Evolutionary conservation across 2,113 vertebrate genomes (phyloP), one percentile per base, ranked within the genome.

Genomic region (Nothobranchius kuhntae): DNA sequence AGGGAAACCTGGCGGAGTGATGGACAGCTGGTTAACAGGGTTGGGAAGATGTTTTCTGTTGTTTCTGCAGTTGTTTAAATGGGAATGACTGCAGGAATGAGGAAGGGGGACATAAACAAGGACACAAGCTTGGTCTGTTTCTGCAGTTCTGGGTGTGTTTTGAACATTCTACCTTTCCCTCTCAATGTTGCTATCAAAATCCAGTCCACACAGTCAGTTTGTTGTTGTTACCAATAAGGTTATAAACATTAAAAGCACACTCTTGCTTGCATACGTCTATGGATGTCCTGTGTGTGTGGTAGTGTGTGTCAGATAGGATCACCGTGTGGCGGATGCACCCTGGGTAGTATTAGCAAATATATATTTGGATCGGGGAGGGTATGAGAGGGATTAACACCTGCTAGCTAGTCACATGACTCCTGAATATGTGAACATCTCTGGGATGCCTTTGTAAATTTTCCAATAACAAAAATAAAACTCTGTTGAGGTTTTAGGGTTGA

Each of bases 311-410:
- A 74, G 53, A 73, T 62, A 55, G 62, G 61, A 74, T 59, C 68
- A 38, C 40, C 81, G 62, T 71, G 60, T 78, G 80, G 78, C 78
- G 13, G 42, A 66, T 72, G 73, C 53, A 75, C 73, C 73, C 74
- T 15, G 56, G 61, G 40, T 48, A 73, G 80, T 61, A 85, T 89
- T 88, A 87, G 62, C 84, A 87, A 75, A 77, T 89, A 68, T 90
- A 91, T 88, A 91, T 90, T 88, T 89, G 87, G 89, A 86, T 54
- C 83, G 53, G 61, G 71, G 75, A 78, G 47, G 63, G 86, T 79
- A 74, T 88, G 81, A 84, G 71, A 56, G 56, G 83, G 90, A 87
- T 91, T 89, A 89, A 73, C 91, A 72, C 86, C 80, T 81, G 61
- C 68, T 30, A 59, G 53, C 52, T 4, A 17, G 77, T 84, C 82